Conservation (phyloP, 2,888 invertebrate species). For the Eurytoma californica region DNA sequence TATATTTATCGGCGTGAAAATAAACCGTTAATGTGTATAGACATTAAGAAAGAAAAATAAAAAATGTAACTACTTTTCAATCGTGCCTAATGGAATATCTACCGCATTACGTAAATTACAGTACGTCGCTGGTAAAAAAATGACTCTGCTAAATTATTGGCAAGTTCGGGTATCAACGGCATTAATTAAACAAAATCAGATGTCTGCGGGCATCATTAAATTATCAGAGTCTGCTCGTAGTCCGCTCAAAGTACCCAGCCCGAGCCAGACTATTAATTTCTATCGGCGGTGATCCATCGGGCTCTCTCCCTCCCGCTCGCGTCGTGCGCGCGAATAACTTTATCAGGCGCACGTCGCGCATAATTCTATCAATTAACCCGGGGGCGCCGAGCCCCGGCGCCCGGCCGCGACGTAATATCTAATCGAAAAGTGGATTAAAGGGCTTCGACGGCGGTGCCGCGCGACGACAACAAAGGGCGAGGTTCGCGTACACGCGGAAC, state of each 20-base stretch:
- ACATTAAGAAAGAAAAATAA: no score
- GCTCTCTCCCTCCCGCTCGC: no score
- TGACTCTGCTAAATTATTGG: no score
- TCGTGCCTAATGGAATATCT: no score
- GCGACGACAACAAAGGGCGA: background rate
- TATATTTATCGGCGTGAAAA: no score
- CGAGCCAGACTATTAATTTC: constrained; percentile 24
- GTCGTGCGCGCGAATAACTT: constrained; percentile 9
- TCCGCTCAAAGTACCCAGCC: background rate
- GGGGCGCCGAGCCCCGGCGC: background rate
- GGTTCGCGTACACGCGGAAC: background rate
- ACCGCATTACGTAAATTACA: no score
- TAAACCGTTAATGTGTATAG: no score
- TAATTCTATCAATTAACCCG: constrained; percentile 36
- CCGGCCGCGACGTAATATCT: constrained; percentile 9
- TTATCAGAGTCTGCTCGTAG: background rate
- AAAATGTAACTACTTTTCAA: no score
- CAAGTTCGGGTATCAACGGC: no score
- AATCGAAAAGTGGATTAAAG: constrained; percentile 43
- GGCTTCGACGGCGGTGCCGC: background rate
- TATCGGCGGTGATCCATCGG: background rate
- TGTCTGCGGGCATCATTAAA: background rate
- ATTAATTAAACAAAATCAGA: no score
- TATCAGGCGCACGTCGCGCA: constrained; percentile 23
- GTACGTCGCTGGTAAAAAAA: no score